Evolutionary conservation across 92 coral and sea anemone species (phyloP).

Genomic region (Plumapathes pennacea): DNA sequence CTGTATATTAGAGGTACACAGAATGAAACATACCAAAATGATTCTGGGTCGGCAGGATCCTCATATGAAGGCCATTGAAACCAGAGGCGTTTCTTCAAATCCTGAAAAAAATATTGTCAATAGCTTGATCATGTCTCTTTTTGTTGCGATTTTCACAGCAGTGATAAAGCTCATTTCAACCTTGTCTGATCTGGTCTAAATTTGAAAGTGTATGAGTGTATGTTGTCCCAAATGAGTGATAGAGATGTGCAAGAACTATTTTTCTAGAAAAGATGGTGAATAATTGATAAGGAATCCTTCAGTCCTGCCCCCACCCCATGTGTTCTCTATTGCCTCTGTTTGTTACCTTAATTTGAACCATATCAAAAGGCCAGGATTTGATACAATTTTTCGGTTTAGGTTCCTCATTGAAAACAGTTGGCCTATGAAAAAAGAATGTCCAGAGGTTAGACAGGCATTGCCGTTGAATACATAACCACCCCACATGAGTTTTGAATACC

Average conservation of each 20-base stretch:
- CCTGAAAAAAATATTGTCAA: constrained; percentile 23
- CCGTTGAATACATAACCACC: too few relatives aligned
- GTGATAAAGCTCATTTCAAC: too few relatives aligned
- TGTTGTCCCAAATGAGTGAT: background rate
- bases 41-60: constrained; percentile 4
- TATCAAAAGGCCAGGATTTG: constrained; percentile 70
- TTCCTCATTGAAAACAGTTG: constrained; percentile 65
- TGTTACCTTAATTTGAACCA: constrained; percentile 56
- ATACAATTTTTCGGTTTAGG: constrained; percentile 76
- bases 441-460: too few relatives aligned
- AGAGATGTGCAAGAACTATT: too few relatives aligned
- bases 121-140: background rate
- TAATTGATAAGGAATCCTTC: too few relatives aligned
- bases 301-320: too few relatives aligned
- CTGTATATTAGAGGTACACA: background rate
- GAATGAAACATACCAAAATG: constrained; percentile 46
- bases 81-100: constrained; percentile 55
- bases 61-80: constrained; percentile 73
- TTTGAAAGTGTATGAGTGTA: too few relatives aligned
- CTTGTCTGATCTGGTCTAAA: too few relatives aligned
- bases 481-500: too few relatives aligned
- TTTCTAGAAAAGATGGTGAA: too few relatives aligned
- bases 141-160: background rate
- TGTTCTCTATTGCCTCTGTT: too few relatives aligned
- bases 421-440: constrained; percentile 52